A percentile compares a stretch with the other conserved stretches of the same genome.
These are phyloP conservation scores for Auanema sp. DNA, from an alignment of 2,888 invertebrate species.

Conservation along the genomic window DNA sequence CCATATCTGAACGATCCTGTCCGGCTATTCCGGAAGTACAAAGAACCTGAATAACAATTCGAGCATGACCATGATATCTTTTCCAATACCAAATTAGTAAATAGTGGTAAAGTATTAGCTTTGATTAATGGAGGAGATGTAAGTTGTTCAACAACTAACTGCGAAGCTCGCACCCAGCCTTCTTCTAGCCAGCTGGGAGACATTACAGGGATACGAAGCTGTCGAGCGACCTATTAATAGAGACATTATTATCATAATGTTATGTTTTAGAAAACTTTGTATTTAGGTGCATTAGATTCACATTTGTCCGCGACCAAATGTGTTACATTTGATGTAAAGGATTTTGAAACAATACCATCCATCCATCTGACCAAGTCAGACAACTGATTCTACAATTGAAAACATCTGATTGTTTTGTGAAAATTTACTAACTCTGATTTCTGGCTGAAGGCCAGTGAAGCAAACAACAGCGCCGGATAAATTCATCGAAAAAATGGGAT, in stretches of 20 bases:
- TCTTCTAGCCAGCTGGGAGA: conserved; percentile 14
- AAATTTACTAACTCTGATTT: conserved; percentile 20
- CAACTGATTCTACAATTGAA: conserved; percentile 25
- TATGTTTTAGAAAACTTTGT: conserved; percentile 28
- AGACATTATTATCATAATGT: background rate
- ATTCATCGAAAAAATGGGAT: conserved; percentile 35
- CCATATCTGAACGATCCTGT: conserved; percentile 33
- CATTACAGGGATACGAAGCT: conserved; percentile 11
- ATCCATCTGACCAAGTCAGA: conserved; percentile 34
- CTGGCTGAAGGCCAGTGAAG: conserved; percentile 25
- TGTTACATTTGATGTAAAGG: conserved; percentile 30
- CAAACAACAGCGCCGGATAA: conserved; percentile 33
- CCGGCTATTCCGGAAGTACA: conserved; percentile 39
- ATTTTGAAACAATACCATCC: conserved; percentile 28
- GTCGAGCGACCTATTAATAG: conserved; percentile 4
- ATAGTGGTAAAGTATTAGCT: conserved; percentile 25
- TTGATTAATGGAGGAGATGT: conserved; percentile 11
- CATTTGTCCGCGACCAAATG: conserved; percentile 42
- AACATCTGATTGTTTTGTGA: background rate
- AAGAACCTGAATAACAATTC: conserved; percentile 32
- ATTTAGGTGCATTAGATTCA: conserved; percentile 35
- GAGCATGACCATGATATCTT: background rate
- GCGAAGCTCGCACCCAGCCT: conserved; percentile 6
- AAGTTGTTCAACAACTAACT: background rate
- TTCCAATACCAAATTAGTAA: conserved; percentile 24